A percentile compares a stretch with the other conserved stretches of the same genome.
These are phyloP conservation scores for Heterocephalus glaber DNA, from an alignment of 2,113 vertebrate genomes.

Conservation along the genomic window DNA sequence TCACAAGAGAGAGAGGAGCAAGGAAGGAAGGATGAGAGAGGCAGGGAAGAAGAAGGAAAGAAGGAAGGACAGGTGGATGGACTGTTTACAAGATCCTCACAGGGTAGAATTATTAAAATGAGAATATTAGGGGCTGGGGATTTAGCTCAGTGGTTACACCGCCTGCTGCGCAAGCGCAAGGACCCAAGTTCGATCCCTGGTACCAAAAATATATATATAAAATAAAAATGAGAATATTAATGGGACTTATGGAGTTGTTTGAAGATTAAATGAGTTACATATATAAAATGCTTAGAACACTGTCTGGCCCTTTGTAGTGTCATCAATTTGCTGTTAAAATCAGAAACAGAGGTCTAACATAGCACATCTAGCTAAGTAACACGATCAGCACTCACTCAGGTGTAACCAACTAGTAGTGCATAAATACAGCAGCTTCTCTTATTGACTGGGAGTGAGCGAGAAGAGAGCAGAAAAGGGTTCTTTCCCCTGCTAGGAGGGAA, in stretches of 20 bases:
- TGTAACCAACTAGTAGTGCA: neutral
- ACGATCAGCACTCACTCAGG: neutral
- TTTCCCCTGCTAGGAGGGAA: neutral
- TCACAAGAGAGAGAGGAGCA: neutral
- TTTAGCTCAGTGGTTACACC: too few species aligned
- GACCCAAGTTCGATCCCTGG: too few species aligned
- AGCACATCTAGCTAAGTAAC: neutral
- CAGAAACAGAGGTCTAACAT: slow-evolving; percentile 23
- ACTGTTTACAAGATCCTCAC: neutral
- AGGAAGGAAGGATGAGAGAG: neutral
- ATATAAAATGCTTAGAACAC: neutral
- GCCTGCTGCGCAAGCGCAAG: too few species aligned
- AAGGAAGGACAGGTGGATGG: neutral
- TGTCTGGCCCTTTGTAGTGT: neutral
- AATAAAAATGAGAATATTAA: neutral
- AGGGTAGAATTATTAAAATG: neutral
- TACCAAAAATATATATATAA: too few species aligned
- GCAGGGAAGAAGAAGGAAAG: neutral
- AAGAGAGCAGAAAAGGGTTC: neutral
- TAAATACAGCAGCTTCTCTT: neutral
- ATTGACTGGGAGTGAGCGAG: neutral
- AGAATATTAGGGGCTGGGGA: too few species aligned
- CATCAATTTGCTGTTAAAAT: slow-evolving; percentile 25
- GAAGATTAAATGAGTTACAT: neutral
- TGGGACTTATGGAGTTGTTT: neutral